Evolutionary conservation across 1,140 invertebrate species (phyloP).

Genomic region (Cherax quadricarinatus): DNA sequence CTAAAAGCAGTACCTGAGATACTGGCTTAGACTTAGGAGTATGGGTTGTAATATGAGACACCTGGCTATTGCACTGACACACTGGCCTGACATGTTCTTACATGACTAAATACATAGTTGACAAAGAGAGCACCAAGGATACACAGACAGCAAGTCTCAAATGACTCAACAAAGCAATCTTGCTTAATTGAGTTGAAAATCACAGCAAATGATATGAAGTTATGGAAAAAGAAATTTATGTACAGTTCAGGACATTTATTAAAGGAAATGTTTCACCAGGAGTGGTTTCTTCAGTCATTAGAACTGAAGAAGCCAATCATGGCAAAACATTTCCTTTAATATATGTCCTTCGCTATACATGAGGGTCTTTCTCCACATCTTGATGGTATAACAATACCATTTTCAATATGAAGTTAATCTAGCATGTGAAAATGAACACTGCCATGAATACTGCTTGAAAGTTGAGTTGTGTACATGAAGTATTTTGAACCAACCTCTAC

Average conservation of each 20-base stretch:
- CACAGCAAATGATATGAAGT: background rate
- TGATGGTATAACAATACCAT: too few species aligned
- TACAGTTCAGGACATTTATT: too few species aligned
- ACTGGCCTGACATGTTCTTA: constrained; percentile 1
- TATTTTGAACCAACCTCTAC: background rate
- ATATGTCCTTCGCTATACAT: too few species aligned
- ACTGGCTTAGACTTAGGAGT: too few species aligned
- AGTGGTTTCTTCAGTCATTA: too few species aligned
- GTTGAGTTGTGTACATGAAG: background rate
- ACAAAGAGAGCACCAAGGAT: constrained; percentile 40
- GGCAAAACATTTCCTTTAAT: too few species aligned
- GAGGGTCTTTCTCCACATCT: too few species aligned
- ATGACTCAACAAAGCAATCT: background rate
- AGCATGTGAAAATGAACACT: background rate
- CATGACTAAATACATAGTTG: constrained; percentile 6
- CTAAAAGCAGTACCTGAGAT: background rate
- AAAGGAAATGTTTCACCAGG: too few species aligned
- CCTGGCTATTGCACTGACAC: constrained; percentile 20
- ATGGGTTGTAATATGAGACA: background rate
- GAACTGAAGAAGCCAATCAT: too few species aligned
- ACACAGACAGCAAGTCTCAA: constrained; percentile 1
- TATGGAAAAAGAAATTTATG: too few species aligned
- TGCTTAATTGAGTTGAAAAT: background rate
- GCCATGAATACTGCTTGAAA: background rate
- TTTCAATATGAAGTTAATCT: background rate